Base-by-base conservation (phyloP, 2,888 invertebrate genomes). In the Nasonovia ribisnigri region DNA sequence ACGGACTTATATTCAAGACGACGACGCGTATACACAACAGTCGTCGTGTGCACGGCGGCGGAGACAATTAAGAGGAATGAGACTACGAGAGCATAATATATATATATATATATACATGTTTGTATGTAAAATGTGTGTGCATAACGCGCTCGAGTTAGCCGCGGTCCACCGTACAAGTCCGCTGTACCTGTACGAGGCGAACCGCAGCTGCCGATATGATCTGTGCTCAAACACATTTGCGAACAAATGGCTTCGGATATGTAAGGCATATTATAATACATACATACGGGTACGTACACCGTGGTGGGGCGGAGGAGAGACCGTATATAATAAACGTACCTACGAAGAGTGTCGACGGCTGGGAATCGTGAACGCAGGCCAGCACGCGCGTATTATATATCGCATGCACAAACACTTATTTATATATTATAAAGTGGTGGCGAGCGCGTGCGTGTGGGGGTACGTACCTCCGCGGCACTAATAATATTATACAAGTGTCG, bases 401-500 rank as follows among this genome's bases (percentile, higher is more conserved):
- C 51, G 16, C 51, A 51, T 3, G 13, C 51, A 51, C 48, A 51
- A 13, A 51, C 51, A 51, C 51, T 13, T 16, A 48, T 51, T 13
- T 51, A 16, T 13, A 51, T 51, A 51, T 51, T 16, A 51, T 51
- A 16, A 13, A 1, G 10, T 6, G 54, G 24, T 1, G 24, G 60
- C 13, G n/a, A 2, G 67, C 26, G 57, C 8, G 54, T 24, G 54
- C 24, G 24, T 24, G 54, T 24, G 57, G 57, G 29, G 29, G 26
- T 57, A 29, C 26, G 29, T 26, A 57, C 54, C 54, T 57, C 54
- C 1, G 57, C 57, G 24, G 11, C 57, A 13, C 67, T 67, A 67
- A 67, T 36, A n/a, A 67, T 67, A 67, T 67, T 67, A n/a, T 67
- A 36, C 67, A 67, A 67, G 67, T 67, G 67, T 67, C 67, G 67